phyloP scores from a whole-genome alignment of 2,888 invertebrate genomes.

The Oxyteleia sp. region DNA sequence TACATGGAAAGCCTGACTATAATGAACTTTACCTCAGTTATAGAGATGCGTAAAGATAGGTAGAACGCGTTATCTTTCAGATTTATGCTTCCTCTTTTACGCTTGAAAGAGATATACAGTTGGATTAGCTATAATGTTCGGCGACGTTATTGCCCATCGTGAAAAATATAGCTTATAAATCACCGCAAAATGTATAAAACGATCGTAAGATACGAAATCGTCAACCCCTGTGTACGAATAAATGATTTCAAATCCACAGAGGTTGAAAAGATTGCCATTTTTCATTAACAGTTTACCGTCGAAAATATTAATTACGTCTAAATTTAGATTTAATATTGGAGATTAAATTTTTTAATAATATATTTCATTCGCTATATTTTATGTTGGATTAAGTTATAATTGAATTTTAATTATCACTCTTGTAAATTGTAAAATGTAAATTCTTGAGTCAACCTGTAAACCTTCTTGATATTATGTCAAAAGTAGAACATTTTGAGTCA shows the following conservation, averaged over 20 bases:
- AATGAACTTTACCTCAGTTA: constrained; percentile 38
- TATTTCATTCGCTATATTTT: too few relatives aligned
- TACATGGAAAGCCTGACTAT: constrained; percentile 4
- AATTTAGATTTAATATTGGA: too few relatives aligned
- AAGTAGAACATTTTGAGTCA: too few relatives aligned
- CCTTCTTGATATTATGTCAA: too few relatives aligned
- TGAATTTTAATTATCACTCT: too few relatives aligned
- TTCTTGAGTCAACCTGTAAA: too few relatives aligned
- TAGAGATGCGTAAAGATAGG: constrained; percentile 26
- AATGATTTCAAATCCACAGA: not conserved
- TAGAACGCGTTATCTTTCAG: constrained; percentile 42
- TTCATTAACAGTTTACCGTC: not conserved
- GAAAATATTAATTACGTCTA: too few relatives aligned
- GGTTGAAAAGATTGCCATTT: not conserved
- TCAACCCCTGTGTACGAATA: not conserved
- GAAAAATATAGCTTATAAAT: constrained; percentile 43
- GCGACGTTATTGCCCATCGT: constrained; percentile 30
- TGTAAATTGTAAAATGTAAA: too few relatives aligned
- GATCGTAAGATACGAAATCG: not conserved
- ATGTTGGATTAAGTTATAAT: too few relatives aligned
- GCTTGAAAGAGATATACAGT: constrained; percentile 45
- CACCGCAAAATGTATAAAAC: not conserved
- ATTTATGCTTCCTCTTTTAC: constrained; percentile 41
- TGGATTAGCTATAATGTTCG: constrained; percentile 42
- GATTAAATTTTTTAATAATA: too few relatives aligned